These are phyloP conservation scores for Drosophila sp. DNA, from an alignment of 1,140 invertebrate genomes.

Conservation along the genomic window DNA sequence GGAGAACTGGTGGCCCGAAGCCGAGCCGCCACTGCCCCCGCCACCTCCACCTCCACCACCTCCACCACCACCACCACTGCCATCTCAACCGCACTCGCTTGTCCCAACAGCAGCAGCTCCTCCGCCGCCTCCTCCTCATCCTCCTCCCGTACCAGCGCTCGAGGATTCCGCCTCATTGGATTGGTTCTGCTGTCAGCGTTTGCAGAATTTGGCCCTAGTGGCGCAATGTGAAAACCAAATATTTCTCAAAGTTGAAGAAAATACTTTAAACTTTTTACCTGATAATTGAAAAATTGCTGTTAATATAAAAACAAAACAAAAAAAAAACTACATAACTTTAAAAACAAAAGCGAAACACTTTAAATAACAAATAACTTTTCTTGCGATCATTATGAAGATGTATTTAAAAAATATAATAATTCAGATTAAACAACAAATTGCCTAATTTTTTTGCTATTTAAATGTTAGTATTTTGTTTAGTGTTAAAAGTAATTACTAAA, in stretches of 20 bases:
- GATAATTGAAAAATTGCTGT: slow-evolving; percentile 81
- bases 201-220: slow-evolving; percentile 74
- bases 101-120: slow-evolving; percentile 21
- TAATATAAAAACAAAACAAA: slow-evolving; percentile 43
- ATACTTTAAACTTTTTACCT: slow-evolving; percentile 79
- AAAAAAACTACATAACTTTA: slow-evolving; percentile 7
- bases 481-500: slow-evolving; percentile 59
- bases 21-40: slow-evolving; percentile 44
- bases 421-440: slow-evolving; percentile 42
- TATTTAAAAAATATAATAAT: slow-evolving; percentile 20
- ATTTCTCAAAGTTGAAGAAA: slow-evolving; percentile 80
- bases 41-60: slow-evolving; percentile 23
- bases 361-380: slow-evolving; percentile 61
- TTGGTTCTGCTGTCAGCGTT: slow-evolving; percentile 73
- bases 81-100: not conserved
- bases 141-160: slow-evolving; percentile 21
- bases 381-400: slow-evolving; percentile 59
- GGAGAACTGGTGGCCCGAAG: slow-evolving; percentile 77
- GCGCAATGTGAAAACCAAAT: slow-evolving; percentile 82
- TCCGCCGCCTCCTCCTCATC: slow-evolving; percentile 19
- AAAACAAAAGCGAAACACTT: slow-evolving; percentile 38
- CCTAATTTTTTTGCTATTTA: slow-evolving; percentile 68
- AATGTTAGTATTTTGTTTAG: slow-evolving; percentile 61
- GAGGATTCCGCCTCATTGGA: slow-evolving; percentile 57
- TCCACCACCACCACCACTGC: slow-evolving; percentile 17